These are phyloP conservation scores for Echiichthys vipera DNA, from an alignment of 2,797 vertebrate species.

Conservation along the genomic window DNA sequence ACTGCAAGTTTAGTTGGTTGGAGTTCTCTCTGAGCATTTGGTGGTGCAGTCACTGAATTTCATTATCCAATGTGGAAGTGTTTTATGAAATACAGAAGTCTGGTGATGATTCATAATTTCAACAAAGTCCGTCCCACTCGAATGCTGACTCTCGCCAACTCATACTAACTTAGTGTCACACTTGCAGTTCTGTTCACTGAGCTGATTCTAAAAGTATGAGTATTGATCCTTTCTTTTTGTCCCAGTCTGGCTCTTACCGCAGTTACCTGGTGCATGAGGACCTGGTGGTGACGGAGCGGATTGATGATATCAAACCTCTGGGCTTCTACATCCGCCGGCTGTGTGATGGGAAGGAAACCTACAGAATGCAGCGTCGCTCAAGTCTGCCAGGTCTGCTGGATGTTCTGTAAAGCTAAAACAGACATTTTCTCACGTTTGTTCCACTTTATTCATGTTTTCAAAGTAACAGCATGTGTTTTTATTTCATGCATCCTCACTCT, in stretches of 20 bases:
- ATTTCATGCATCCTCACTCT: neutral
- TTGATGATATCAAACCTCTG: slow-evolving; percentile 90
- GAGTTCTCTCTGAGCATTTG: neutral
- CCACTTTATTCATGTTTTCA: neutral
- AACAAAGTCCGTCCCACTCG: neutral
- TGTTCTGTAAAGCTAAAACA: neutral
- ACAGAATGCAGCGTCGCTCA: slow-evolving; percentile 90
- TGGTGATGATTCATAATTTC: neutral
- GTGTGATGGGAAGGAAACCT: slow-evolving; percentile 92
- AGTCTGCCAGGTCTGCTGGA: slow-evolving; percentile 79
- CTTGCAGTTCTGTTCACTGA: neutral
- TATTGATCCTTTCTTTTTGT: slow-evolving; percentile 5
- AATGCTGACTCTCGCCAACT: too few relatives aligned
- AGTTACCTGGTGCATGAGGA: slow-evolving; percentile 94
- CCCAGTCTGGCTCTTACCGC: slow-evolving; percentile 91
- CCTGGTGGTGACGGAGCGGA: slow-evolving; percentile 93
- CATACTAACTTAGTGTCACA: neutral
- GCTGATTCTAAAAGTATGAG: slow-evolving; percentile 14
- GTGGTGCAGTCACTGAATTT: neutral
- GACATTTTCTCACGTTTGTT: neutral
- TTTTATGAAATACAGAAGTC: slow-evolving; percentile 22
- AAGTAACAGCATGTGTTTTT: neutral
- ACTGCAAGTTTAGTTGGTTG: neutral
- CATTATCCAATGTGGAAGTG: neutral
- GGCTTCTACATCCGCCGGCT: slow-evolving; percentile 94